A percentile compares a stretch with the other conserved stretches of the same genome.
These are phyloP conservation scores for Microcebus lehilahytsara DNA, from an alignment of 2,113 vertebrate genomes.

Conservation along the genomic window DNA sequence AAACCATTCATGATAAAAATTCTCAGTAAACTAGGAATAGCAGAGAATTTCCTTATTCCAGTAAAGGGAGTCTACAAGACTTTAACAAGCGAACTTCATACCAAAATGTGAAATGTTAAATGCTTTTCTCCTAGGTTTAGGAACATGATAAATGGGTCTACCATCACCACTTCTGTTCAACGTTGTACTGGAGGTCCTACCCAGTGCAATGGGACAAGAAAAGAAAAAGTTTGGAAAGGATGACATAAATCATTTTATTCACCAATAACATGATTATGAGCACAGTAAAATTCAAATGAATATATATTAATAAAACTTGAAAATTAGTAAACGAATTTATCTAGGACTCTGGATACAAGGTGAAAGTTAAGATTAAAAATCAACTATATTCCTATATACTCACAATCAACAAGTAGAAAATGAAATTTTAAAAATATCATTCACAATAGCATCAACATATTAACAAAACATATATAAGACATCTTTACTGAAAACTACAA, in stretches of 20 bases:
- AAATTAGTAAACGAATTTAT: constrained; percentile 18
- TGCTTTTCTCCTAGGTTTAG: neutral
- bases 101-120: neutral
- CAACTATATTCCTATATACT: neutral
- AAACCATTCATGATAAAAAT: neutral
- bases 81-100: neutral
- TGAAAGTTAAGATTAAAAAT: neutral
- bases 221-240: neutral
- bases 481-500: neutral
- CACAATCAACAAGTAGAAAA: neutral
- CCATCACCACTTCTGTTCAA: neutral
- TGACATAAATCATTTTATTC: neutral
- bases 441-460: neutral
- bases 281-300: neutral
- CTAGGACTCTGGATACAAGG: neutral
- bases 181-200: neutral
- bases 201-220: neutral
- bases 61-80: neutral
- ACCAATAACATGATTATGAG: neutral
- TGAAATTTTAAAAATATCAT: neutral
- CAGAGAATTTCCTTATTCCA: neutral
- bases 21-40: neutral
- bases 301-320: neutral
- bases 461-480: neutral
- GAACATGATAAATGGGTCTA: neutral